These are phyloP conservation scores for Buathra laborator DNA, from an alignment of 2,888 invertebrate species.

Conservation along the genomic window DNA sequence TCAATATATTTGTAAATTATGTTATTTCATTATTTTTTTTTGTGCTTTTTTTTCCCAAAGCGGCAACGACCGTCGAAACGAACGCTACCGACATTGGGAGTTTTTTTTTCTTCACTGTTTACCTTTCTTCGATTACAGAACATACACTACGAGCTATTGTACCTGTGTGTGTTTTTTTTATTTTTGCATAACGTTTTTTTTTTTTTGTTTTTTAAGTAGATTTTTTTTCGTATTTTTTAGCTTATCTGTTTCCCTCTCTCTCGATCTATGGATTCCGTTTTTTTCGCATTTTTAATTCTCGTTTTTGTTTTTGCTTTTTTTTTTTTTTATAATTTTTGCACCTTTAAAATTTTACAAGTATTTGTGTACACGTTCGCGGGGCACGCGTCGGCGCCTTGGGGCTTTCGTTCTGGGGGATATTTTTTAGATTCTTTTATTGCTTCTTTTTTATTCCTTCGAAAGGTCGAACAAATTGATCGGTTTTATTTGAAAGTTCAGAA, in stretches of 20 bases:
- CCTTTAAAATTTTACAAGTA: constrained; percentile 79
- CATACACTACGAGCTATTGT: constrained; percentile 85
- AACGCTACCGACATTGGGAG: constrained; percentile 7
- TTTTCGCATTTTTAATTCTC: constrained; percentile 67
- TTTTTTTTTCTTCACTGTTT: constrained; percentile 75
- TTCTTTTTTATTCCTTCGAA: constrained; percentile 44
- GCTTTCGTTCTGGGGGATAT: constrained; percentile 72
- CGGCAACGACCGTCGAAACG: constrained; percentile 38
- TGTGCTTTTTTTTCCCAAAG: constrained; percentile 69
- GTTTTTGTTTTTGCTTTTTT: constrained; percentile 54
- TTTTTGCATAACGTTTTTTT: constrained; percentile 69
- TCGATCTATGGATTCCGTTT: constrained; percentile 63
- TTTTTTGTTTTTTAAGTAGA: constrained; percentile 55
- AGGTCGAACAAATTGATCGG: constrained; percentile 16
- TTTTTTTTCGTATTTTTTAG: constrained; percentile 65
- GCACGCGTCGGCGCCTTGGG: constrained; percentile 81
- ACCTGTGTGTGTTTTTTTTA: constrained; percentile 78
- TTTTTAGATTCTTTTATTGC: constrained; percentile 47
- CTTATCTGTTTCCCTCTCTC: constrained; percentile 64
- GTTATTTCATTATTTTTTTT: constrained; percentile 78
- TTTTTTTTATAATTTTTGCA: constrained; percentile 70
- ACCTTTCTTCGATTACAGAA: constrained; percentile 85
- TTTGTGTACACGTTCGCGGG: constrained; percentile 83
- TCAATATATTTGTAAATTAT: constrained; percentile 86
- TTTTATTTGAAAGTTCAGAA: constrained; percentile 35